Conservation (phyloP, 2,113 vertebrate species). For the Penelope pileata region DNA sequence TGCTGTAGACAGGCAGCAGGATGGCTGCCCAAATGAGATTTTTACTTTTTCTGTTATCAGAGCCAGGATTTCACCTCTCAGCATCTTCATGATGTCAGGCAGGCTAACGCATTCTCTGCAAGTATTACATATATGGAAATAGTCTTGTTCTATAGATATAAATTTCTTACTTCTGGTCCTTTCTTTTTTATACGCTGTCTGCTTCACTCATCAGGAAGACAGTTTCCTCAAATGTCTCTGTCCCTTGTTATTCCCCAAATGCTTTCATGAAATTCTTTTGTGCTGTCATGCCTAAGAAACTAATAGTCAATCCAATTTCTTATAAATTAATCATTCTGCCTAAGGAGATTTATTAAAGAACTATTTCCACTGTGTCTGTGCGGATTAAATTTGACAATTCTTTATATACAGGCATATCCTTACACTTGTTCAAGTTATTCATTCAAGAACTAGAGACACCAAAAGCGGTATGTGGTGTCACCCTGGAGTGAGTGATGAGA, state of each 20-base stretch:
- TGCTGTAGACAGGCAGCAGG: not conserved
- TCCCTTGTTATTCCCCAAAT: not conserved
- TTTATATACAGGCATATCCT: not conserved
- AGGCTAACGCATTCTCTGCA: not conserved
- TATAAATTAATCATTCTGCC: not conserved
- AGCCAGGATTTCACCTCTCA: not conserved
- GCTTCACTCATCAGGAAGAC: not conserved
- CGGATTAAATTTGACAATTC: not conserved
- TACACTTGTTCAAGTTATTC: not conserved
- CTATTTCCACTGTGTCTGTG: not conserved
- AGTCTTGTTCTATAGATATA: not conserved
- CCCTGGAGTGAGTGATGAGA: not conserved
- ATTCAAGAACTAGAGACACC: not conserved
- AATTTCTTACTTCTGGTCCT: not conserved
- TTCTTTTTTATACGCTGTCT: not conserved
- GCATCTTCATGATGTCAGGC: accelerated
- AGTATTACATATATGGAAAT: not conserved
- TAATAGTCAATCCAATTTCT: not conserved
- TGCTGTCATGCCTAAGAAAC: not conserved
- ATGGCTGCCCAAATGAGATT: not conserved
- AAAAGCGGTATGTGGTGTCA: not conserved
- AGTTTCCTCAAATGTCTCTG: not conserved
- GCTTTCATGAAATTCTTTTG: not conserved
- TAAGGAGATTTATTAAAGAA: not conserved
- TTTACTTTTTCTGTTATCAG: not conserved